Evolutionary conservation across 2,113 vertebrate species (phyloP).

Genomic region (Carettochelys insculpta): DNA sequence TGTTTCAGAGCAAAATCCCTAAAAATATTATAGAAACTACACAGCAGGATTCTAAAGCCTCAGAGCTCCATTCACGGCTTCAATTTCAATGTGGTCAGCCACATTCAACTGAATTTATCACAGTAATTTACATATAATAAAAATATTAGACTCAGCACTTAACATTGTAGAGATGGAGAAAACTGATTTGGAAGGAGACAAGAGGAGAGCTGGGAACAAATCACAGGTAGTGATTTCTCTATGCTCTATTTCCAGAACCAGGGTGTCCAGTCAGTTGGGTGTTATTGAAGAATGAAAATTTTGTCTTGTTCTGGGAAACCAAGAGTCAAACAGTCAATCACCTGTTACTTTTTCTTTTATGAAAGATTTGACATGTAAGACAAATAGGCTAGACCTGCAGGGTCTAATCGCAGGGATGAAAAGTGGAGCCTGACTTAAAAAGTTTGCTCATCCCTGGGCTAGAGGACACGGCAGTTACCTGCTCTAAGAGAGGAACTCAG

Average conservation of each 20-base stretch:
- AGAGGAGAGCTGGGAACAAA: neutral
- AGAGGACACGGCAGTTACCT: neutral
- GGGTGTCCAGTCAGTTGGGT: neutral
- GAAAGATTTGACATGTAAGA: neutral
- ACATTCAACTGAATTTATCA: neutral
- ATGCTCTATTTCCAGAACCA: neutral
- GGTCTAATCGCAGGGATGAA: no score
- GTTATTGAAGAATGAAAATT: neutral
- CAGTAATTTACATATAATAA: neutral
- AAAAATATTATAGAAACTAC: neutral
- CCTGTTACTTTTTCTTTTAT: neutral
- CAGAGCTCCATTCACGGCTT: neutral
- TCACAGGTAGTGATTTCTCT: neutral
- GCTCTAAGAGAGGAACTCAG: neutral
- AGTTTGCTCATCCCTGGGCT: no score
- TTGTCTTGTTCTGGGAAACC: neutral
- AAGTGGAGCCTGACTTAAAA: no score
- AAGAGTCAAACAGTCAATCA: neutral
- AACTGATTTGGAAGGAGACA: neutral
- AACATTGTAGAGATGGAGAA: neutral
- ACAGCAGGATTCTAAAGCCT: neutral
- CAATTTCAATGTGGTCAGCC: neutral
- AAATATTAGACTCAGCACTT: neutral
- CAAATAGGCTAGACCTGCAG: no score
- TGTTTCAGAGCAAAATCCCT: neutral